Evolutionary conservation across 2,113 vertebrate species (phyloP), one percentile per base, ranked within the genome.

Genomic region (Sphaerodactylus townsendi): DNA sequence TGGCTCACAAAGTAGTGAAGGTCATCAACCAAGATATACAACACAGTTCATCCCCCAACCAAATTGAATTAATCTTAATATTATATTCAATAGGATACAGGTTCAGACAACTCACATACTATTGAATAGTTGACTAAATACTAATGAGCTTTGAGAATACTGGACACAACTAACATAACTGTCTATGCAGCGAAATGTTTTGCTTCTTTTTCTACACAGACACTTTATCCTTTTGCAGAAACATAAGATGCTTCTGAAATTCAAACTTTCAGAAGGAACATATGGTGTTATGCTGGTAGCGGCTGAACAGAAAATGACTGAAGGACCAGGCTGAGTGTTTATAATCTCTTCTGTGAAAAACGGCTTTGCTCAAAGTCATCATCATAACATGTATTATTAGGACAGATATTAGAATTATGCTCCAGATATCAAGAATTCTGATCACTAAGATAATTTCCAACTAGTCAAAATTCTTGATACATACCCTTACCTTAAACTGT

Each of bases 401-500:
- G 28, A 83, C 9, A 83, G 25, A 39, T 25, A 50, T 65, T 10
- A 66, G 59, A 48, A 66, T 48, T 41, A 33, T 53, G 6, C 15
- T 25, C 11, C 48, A 53, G 25, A 66, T 19, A 21, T 65, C 46
- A 66, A 41, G 15, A 68, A 44, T 70, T 41, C 62, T 80, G 33
- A 3, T 74, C 7, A 59, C 30, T 69, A 37, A 81, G 53, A 69
- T 56, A 28, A 59, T 30, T 48, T 70, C 64, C 8, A 65, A 66
- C 7, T 10, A 59, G 78, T 65, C 28, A 86, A 72, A 59, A 50
- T 50, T 72, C 19, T 77, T 65, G 59, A 86, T 73, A 77, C 35
- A 56, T 21, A 41, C 19, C 90, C 59, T 97, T 96, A 99, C 99
- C 96, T 90, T 91, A 99, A 95, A 92, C 97, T 97, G 76, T 97